Percentiles rank a stretch among this genome's conserved stretches.
phyloP scores from a whole-genome alignment of 1,140 invertebrate species.

The Ridgeia piscesae region DNA sequence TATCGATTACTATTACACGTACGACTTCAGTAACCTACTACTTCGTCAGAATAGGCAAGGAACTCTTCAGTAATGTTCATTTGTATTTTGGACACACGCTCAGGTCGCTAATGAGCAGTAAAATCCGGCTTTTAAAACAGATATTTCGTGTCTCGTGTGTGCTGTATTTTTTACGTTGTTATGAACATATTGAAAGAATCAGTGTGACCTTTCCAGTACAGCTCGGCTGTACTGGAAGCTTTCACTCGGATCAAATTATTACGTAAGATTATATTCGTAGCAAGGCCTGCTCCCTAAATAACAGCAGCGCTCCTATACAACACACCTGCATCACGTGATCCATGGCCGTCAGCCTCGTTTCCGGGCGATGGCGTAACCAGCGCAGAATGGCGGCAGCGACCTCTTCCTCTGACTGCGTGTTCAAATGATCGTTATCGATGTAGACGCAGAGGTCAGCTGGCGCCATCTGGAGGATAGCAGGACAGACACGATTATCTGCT shows the following conservation, averaged over 20 bases:
- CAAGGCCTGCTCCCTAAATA: too few relatives aligned
- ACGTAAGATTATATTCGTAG: background rate
- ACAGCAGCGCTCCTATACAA: background rate
- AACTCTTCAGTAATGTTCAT: background rate
- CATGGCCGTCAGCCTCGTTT: background rate
- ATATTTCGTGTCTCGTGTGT: background rate
- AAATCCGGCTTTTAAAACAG: background rate
- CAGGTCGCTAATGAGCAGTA: background rate
- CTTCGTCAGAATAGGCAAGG: background rate
- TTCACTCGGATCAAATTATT: background rate
- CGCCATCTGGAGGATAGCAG: background rate
- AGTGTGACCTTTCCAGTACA: background rate
- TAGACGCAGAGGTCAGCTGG: background rate
- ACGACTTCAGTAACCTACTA: too few relatives aligned
- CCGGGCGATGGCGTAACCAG: background rate
- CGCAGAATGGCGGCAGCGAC: background rate
- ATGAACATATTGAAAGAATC: background rate
- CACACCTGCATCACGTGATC: background rate
- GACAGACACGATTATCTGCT: background rate
- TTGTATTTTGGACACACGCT: background rate
- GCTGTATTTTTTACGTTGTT: background rate
- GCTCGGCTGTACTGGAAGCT: too few relatives aligned
- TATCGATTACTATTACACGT: background rate
- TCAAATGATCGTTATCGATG: background rate
- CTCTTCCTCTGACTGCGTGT: background rate